Conservation (phyloP, 2,888 invertebrate genomes). For the Nephrotoma appendiculata region DNA sequence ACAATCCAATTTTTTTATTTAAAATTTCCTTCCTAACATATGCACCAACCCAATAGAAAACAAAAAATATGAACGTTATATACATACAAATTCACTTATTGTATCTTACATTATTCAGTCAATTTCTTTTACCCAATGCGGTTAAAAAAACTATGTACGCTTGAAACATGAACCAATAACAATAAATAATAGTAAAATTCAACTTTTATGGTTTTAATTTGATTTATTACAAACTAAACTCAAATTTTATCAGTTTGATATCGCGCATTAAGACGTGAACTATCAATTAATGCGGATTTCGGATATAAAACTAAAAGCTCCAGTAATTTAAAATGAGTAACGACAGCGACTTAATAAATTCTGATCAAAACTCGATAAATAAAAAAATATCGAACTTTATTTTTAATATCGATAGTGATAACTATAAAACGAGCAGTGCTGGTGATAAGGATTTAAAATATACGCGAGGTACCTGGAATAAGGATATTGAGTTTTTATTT, state of each 20-base stretch:
- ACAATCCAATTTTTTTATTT: too few relatives aligned
- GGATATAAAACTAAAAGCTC: neutral
- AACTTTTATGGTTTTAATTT: neutral
- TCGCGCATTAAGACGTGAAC: neutral
- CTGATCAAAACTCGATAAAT: neutral
- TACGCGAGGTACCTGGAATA: conserved; percentile 28
- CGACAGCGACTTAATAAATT: neutral
- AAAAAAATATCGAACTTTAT: neutral
- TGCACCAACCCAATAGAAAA: neutral
- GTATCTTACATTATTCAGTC: neutral
- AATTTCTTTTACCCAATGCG: neutral
- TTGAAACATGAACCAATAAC: neutral
- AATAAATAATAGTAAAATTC: neutral
- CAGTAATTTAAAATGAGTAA: neutral
- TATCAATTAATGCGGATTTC: neutral
- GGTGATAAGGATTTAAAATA: neutral
- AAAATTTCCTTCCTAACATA: neutral
- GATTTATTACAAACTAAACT: neutral
- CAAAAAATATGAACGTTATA: neutral
- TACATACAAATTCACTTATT: neutral
- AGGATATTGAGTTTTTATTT: conserved; percentile 30
- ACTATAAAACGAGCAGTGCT: neutral
- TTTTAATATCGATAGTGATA: neutral
- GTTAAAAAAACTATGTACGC: neutral
- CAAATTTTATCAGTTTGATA: neutral